Percentiles rank a stretch among this genome's conserved stretches.
Conservation (phyloP, 2,113 vertebrate species). For the Astur gentilis region DNA sequence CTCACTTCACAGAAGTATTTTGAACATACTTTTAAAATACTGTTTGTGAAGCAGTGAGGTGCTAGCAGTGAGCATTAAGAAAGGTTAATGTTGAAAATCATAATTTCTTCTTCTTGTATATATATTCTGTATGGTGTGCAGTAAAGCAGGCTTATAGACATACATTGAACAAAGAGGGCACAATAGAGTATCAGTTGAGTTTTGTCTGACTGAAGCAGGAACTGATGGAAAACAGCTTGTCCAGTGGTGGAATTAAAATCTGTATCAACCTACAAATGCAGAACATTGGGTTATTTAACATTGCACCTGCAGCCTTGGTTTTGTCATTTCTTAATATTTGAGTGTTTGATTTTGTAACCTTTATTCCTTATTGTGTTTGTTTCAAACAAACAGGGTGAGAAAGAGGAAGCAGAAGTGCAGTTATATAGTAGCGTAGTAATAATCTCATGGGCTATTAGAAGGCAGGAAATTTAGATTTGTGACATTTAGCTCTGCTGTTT, state of each 20-base stretch:
- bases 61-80: neutral
- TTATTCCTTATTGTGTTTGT: neutral
- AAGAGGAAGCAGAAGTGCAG: neutral
- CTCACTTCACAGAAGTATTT: neutral
- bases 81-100: neutral
- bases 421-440: neutral
- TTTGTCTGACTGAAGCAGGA: neutral
- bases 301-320: neutral
- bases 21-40: neutral
- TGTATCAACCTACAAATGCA: neutral
- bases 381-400: neutral
- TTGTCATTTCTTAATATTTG: neutral
- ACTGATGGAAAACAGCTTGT: neutral
- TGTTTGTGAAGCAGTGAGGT: neutral
- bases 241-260: neutral
- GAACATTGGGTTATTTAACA: neutral
- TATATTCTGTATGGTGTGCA: neutral
- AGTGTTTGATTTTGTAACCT: neutral
- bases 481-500: neutral
- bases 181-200: neutral
- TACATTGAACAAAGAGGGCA: neutral
- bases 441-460: neutral
- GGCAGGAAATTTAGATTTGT: neutral
- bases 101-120: neutral
- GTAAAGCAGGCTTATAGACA: neutral